phyloP scores from a whole-genome alignment of 1,140 invertebrate species.

The Drosophila nannoptera region DNA sequence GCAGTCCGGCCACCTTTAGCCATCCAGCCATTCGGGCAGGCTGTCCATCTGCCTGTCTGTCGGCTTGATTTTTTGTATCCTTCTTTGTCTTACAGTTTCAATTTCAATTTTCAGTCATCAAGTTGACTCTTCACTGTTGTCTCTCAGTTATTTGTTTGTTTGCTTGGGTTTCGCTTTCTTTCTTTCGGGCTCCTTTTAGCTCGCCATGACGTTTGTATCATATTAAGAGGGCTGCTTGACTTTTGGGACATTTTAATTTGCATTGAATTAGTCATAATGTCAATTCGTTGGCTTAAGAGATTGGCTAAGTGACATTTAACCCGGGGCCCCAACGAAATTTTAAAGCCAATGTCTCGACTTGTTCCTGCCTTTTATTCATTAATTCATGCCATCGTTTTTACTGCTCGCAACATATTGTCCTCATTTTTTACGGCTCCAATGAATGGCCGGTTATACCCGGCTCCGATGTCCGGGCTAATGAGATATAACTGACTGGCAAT shows the following conservation, averaged over 20 bases:
- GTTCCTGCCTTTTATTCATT: too few species aligned
- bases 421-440: background rate
- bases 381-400: too few species aligned
- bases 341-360: background rate
- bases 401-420: background rate
- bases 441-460: too few species aligned
- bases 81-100: conserved; percentile 48
- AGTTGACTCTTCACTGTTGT: conserved; percentile 60
- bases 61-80: conserved; percentile 37
- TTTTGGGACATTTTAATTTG: conserved; percentile 72
- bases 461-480: background rate
- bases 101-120: conserved; percentile 71
- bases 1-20: background rate
- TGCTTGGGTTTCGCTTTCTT: conserved; percentile 12
- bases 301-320: conserved; percentile 26
- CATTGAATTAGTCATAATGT: conserved; percentile 54
- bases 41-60: background rate
- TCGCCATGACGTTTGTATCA: conserved; percentile 14
- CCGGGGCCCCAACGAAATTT: background rate
- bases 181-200: background rate
- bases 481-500: conserved; percentile 16
- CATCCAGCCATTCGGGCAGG: background rate
- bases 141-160: conserved; percentile 31
- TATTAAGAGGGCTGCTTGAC: conserved; percentile 29
- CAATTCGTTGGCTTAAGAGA: conserved; percentile 34